Conservation (phyloP, 1,140 invertebrate genomes). For the Drosophila micromelanica region DNA sequence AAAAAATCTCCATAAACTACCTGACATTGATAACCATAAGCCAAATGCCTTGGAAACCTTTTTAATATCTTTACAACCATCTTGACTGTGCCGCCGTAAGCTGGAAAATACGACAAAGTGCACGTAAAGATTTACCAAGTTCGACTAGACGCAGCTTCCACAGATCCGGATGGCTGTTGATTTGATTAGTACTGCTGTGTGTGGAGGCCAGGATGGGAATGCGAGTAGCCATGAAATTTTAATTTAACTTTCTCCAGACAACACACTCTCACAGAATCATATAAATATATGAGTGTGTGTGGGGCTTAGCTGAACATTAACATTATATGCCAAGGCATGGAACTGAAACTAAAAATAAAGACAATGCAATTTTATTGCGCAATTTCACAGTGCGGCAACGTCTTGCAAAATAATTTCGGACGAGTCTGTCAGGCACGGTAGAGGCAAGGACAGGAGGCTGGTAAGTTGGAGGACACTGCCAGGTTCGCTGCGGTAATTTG, state of each 20-base stretch:
- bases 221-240: constrained; percentile 69
- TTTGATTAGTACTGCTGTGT: constrained; percentile 39
- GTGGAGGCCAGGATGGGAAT: constrained; percentile 2
- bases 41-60: background rate
- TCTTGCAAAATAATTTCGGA: constrained; percentile 54
- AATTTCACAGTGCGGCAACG: constrained; percentile 48
- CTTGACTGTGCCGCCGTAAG: constrained; percentile 3
- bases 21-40: background rate
- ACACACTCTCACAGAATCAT: background rate
- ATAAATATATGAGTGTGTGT: constrained; percentile 9
- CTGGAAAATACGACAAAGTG: constrained; percentile 7
- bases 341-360: constrained; percentile 64
- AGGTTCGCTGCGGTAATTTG: constrained; percentile 36
- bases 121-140: constrained; percentile 28
- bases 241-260: constrained; percentile 63
- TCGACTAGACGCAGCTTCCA: constrained; percentile 1
- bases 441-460: background rate
- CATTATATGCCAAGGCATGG: constrained; percentile 56
- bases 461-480: constrained; percentile 1
- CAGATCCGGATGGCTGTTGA: constrained; percentile 19
- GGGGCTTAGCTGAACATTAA: constrained; percentile 62
- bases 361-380: constrained; percentile 78
- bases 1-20: background rate
- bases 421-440: background rate
- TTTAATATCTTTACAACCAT: constrained; percentile 9